Base-by-base conservation (phyloP, 2,888 invertebrate species). In the Sarcophaga variegata region DNA sequence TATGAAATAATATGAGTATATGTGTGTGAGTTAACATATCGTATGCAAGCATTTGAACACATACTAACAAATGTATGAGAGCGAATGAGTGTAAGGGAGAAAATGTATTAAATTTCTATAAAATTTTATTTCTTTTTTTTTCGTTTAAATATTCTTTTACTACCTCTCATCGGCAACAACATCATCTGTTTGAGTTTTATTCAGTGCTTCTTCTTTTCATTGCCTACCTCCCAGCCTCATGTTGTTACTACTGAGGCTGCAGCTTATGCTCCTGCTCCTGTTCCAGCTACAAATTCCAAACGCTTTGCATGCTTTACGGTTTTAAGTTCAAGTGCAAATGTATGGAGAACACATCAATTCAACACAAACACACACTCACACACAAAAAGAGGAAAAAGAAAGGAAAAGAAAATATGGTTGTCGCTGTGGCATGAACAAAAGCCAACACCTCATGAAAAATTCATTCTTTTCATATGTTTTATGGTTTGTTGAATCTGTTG, bases 391-490 rank as follows among this genome's bases (percentile, higher is more conserved):
- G 2, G 8, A 37, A 37, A 37, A 10, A 37, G 8, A 37, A 37
- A 2, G 2, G 37, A 37, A 37, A 10, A 10, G 78, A 87, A 54
- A 81, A 87, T 87, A 81, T 76, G 84, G 78, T 84, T 86, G 87
- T 84, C 84, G 87, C 84, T 82, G 75, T 87, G 84, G 67, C 87
- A 84, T 81, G 91, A 90, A 92, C 92, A 92, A 92, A 92, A 91
- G 91, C 91, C 91, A 92, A 90, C 91, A 92, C 90, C 92, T 92
- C 89, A 92, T 92, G 91, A 92, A 92, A 92, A 91, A 92, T 92
- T 92, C 92, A 92, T 91, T 89, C 89, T 88, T 88, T 91, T 91
- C 92, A 92, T 92, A 92, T 92, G 91, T 92, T 92, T 91, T 92
- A 92, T 91, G 90, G 91, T 90, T 91, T 92, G 92, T 92, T 92